Conservation (phyloP, 1,140 invertebrate genomes). For the Tachypleus tridentatus region DNA sequence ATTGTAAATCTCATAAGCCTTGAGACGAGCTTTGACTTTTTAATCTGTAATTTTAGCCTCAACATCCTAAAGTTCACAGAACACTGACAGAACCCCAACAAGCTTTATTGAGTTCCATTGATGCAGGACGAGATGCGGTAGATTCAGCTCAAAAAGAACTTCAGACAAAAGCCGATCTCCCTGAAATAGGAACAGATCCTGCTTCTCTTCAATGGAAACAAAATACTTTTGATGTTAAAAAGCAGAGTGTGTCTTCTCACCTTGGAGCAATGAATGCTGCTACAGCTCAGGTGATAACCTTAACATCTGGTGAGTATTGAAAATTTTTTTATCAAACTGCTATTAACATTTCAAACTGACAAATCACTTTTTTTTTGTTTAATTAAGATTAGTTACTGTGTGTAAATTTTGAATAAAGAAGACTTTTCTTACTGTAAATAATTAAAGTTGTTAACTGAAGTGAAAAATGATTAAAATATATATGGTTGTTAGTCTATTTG, state of each 20-base stretch:
- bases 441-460: too few species aligned
- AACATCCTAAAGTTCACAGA: slow-evolving; percentile 66
- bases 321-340: too few species aligned
- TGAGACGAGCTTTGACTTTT: too few species aligned
- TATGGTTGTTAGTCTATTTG: too few species aligned
- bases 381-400: too few species aligned
- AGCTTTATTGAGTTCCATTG: slow-evolving; percentile 79
- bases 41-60: slow-evolving; percentile 42
- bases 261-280: slow-evolving; percentile 98
- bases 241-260: slow-evolving; percentile 90
- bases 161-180: slow-evolving; percentile 52
- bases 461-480: too few species aligned
- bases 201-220: slow-evolving; percentile 86
- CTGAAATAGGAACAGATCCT: slow-evolving; percentile 67
- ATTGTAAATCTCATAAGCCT: too few species aligned
- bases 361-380: too few species aligned
- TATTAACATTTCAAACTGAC: too few species aligned
- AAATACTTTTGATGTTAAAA: slow-evolving; percentile 84
- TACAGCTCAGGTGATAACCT: slow-evolving; percentile 92
- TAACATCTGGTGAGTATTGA: slow-evolving; percentile 55
- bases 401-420: too few species aligned
- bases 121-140: slow-evolving; percentile 70
- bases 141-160: slow-evolving; percentile 70
- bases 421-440: too few species aligned
- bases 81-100: slow-evolving; percentile 77